phyloP scores from a whole-genome alignment of 2,113 vertebrate species.

The Vimba vimba region DNA sequence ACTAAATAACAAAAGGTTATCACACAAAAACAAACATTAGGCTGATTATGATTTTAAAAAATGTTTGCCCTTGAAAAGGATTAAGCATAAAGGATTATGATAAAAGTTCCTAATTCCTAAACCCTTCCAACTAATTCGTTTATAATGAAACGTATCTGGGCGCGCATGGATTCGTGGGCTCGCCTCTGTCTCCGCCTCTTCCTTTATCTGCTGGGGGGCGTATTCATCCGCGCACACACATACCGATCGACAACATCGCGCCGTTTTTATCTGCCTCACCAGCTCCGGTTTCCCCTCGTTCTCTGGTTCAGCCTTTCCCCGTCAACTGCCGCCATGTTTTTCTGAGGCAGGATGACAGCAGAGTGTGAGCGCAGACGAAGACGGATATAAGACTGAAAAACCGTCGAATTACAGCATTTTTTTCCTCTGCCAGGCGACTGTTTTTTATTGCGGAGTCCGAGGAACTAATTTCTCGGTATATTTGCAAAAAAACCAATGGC shows the following conservation, averaged over 20 bases:
- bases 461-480: constrained; percentile 31
- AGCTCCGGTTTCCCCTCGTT: constrained; percentile 43
- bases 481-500: constrained; percentile 38
- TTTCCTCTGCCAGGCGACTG: background rate
- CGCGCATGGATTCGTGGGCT: background rate
- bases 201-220: constrained; percentile 31
- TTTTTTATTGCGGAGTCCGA: constrained; percentile 18
- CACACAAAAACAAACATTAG: background rate
- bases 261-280: constrained; percentile 52
- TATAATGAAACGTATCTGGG: constrained; percentile 13
- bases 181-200: constrained; percentile 43
- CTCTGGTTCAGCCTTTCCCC: constrained; percentile 31
- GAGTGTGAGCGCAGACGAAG: constrained; percentile 46
- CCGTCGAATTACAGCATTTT: background rate
- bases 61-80: background rate
- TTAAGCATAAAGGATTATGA: background rate
- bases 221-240: constrained; percentile 43
- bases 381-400: constrained; percentile 40
- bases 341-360: constrained; percentile 63
- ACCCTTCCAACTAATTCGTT: constrained; percentile 11
- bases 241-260: constrained; percentile 44
- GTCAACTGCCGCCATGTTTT: constrained; percentile 62
- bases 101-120: background rate
- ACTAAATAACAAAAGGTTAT: background rate
- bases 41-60: background rate